phyloP scores from a whole-genome alignment of 1,140 invertebrate species.

The Aplysia californica region DNA sequence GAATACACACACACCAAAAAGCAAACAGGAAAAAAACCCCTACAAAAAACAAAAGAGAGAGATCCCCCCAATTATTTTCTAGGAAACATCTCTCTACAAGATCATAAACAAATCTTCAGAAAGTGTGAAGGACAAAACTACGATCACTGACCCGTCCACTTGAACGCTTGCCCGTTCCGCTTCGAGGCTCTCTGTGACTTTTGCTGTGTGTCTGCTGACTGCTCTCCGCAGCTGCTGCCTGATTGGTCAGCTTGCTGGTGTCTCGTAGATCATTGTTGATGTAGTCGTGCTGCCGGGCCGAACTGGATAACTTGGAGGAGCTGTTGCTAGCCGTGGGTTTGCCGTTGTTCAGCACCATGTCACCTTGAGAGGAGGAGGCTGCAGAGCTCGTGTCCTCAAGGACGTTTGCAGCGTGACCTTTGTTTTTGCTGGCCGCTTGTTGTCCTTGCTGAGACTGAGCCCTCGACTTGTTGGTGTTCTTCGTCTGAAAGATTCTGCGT shows the following conservation, averaged over 20 bases:
- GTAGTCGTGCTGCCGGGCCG: constrained; percentile 55
- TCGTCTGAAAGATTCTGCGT: constrained; percentile 56
- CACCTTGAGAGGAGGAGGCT: constrained; percentile 2
- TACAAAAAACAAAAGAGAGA: too few species aligned
- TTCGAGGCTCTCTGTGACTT: not conserved
- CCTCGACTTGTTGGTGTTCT: constrained; percentile 32
- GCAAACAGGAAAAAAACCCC: too few species aligned
- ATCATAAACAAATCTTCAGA: not conserved
- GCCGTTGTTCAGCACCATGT: constrained; percentile 58
- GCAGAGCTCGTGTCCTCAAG: not conserved
- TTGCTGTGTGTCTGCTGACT: not conserved
- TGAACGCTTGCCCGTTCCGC: not conserved
- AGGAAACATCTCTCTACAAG: not conserved
- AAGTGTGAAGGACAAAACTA: too few species aligned
- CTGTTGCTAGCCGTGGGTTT: constrained; percentile 45
- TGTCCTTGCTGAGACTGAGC: not conserved
- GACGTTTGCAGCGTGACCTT: not conserved
- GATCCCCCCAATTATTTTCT: too few species aligned
- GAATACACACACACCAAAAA: too few species aligned
- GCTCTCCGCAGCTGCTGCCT: constrained; percentile 28
- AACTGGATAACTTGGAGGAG: constrained; percentile 39
- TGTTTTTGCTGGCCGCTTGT: too few species aligned
- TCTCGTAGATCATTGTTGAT: constrained; percentile 64
- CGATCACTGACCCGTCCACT: constrained; percentile 8
- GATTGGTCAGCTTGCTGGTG: constrained; percentile 55